A percentile compares a stretch with the other conserved stretches of the same genome.
phyloP scores from a whole-genome alignment of 1,140 invertebrate genomes.

The Meloidogyne exigua region DNA sequence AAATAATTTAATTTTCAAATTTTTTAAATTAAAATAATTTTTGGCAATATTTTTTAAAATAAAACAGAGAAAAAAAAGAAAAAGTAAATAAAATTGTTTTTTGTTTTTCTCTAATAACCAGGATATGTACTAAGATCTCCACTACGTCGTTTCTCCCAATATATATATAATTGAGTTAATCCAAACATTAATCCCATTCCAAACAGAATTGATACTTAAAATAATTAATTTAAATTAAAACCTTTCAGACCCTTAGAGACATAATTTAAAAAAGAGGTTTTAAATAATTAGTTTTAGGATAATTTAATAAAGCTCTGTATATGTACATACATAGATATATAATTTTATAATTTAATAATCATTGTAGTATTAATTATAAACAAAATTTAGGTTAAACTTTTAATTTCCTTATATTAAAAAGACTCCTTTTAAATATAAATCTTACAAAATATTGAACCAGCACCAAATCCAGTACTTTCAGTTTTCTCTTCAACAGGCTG shows the following conservation, averaged over 20 bases:
- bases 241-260: too few relatives aligned
- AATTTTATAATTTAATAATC: too few relatives aligned
- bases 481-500: background rate
- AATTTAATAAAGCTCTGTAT: background rate
- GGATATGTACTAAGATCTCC: background rate
- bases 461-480: background rate
- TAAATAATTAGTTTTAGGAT: background rate
- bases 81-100: background rate
- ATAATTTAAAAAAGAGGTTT: too few relatives aligned
- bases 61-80: background rate
- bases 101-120: background rate
- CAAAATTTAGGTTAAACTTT: too few relatives aligned
- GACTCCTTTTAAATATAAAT: background rate
- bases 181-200: background rate
- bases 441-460: background rate
- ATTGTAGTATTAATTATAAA: too few relatives aligned
- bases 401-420: too few relatives aligned
- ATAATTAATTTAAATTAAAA: background rate
- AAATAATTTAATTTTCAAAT: too few relatives aligned
- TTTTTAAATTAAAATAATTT: too few relatives aligned
- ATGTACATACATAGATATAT: too few relatives aligned
- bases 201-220: background rate
- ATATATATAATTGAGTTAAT: background rate
- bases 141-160: background rate
- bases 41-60: too few relatives aligned